A percentile compares a stretch with the other conserved stretches of the same genome.
phyloP scores from a whole-genome alignment of 2,888 invertebrate genomes.

The Amitus sp. region DNA sequence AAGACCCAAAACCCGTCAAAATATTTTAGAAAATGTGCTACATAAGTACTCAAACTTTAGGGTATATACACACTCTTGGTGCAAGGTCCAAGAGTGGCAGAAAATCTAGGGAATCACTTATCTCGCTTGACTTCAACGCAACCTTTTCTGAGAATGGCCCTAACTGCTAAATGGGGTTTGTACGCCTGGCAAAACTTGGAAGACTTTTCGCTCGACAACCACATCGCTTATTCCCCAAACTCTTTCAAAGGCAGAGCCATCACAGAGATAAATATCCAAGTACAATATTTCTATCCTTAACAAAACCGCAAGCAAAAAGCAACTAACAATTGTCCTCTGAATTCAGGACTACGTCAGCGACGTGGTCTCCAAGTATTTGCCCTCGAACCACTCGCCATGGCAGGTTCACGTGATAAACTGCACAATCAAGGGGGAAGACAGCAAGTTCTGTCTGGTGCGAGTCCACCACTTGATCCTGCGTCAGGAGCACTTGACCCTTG shows the following conservation, averaged over 20 bases:
- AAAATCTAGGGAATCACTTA: conserved; percentile 52
- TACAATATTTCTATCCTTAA: too few relatives aligned
- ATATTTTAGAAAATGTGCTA: too few relatives aligned
- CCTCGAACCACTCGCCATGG: conserved; percentile 80
- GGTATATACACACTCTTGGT: conserved; percentile 59
- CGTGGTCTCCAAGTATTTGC: conserved; percentile 80
- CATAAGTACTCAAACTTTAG: conserved; percentile 45
- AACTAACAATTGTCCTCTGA: conserved; percentile 15
- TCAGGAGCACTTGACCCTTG: conserved; percentile 78
- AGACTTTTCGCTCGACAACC: conserved; percentile 75
- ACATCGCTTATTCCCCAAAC: conserved; percentile 73
- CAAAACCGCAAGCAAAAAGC: conserved; percentile 1
- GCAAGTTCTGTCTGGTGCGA: conserved; percentile 73
- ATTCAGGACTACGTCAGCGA: conserved; percentile 81
- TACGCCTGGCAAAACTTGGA: conserved; percentile 78
- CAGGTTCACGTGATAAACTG: conserved; percentile 76
- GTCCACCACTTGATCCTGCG: conserved; percentile 81
- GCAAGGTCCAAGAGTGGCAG: conserved; percentile 52
- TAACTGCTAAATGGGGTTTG: conserved; percentile 80
- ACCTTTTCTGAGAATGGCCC: conserved; percentile 73
- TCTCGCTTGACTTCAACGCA: conserved; percentile 48
- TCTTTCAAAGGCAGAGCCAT: conserved; percentile 77
- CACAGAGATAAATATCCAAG: conserved; percentile 79
- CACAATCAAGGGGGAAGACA: conserved; percentile 64
- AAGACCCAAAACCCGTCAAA: too few relatives aligned